Evolutionary conservation across 2,113 vertebrate genomes (phyloP).

Genomic region (Labrus mixtus): DNA sequence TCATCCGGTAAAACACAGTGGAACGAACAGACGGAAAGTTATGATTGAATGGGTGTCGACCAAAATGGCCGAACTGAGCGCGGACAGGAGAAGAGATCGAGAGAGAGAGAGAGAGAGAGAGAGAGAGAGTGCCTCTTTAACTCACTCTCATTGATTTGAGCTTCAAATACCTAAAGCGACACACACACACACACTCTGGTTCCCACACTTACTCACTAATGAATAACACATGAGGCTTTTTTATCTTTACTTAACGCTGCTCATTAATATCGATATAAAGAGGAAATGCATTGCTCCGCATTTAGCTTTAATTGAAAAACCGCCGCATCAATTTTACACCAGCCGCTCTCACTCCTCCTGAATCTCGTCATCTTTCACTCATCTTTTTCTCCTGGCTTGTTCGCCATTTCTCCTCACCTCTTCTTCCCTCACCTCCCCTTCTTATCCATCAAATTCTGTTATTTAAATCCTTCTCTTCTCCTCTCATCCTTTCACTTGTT

Average conservation of each 20-base stretch:
- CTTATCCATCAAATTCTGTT: neutral
- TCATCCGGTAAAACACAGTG: no score
- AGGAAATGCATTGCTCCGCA: constrained; percentile 21
- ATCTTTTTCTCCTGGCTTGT: neutral
- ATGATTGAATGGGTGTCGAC: neutral
- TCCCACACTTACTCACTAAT: constrained; percentile 39
- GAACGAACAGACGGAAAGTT: no score
- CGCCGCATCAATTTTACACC: constrained; percentile 25
- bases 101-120: neutral
- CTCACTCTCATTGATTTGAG: constrained; percentile 45
- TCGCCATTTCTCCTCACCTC: neutral
- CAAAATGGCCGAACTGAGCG: neutral
- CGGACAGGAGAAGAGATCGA: neutral
- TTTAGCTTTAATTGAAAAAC: constrained; percentile 47
- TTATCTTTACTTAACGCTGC: constrained; percentile 39
- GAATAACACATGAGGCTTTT: constrained; percentile 38
- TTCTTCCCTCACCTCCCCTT: neutral
- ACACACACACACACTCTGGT: constrained; percentile 16
- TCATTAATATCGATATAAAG: constrained; percentile 53
- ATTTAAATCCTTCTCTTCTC: neutral
- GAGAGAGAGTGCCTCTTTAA: constrained; percentile 25
- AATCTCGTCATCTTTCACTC: neutral
- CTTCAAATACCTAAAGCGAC: constrained; percentile 51
- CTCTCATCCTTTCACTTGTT: neutral
- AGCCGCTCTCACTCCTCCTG: neutral